phyloP scores from a whole-genome alignment of 2,797 vertebrate species.

The Ambastaia sidthimunki region DNA sequence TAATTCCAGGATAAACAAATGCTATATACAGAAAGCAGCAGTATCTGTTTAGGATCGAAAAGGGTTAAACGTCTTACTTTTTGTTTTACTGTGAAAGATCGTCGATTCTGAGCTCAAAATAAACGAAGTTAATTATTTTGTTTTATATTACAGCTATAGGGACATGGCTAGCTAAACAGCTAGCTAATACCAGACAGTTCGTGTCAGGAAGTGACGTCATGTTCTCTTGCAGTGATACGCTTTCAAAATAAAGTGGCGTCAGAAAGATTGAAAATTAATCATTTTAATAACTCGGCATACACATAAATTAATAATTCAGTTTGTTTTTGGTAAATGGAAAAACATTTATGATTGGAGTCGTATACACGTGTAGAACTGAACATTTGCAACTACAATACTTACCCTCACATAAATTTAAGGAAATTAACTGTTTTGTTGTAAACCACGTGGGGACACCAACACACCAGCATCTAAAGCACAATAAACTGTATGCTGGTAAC shows the following conservation, averaged over 20 bases:
- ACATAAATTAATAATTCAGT: no score
- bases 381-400: no score
- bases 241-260: conserved; percentile 23
- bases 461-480: not conserved
- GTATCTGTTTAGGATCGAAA: not conserved
- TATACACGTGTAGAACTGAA: no score
- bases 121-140: not conserved
- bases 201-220: conserved; percentile 21
- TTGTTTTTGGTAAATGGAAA: no score
- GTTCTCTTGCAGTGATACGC: no score
- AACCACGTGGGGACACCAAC: not conserved
- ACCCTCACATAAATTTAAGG: no score
- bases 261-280: not conserved
- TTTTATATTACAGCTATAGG: conserved; percentile 9
- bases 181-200: conserved; percentile 44
- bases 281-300: not conserved
- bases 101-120: not conserved
- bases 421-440: no score
- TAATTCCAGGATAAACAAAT: not conserved
- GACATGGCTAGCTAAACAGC: conserved; percentile 39
- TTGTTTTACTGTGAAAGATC: not conserved
- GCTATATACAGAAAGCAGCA: not conserved
- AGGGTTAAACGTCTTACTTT: conserved; percentile 21
- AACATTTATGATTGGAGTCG: no score
- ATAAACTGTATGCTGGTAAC: not conserved